phyloP scores from a whole-genome alignment of 2,888 invertebrate genomes.

The Diogma glabrata region DNA sequence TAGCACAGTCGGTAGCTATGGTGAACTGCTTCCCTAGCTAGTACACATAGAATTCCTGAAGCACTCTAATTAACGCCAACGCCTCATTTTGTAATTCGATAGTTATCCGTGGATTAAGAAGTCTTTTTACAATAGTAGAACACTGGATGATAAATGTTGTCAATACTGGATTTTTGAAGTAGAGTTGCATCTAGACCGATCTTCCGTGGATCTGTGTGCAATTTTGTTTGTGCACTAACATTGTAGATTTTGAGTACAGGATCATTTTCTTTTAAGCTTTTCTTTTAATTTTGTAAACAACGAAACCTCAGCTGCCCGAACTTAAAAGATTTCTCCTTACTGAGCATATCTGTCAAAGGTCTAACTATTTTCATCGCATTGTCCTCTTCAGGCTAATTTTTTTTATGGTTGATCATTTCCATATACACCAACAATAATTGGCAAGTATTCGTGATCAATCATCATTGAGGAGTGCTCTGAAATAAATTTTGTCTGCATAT shows the following conservation, averaged over 20 bases:
- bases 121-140: not conserved
- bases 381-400: not conserved
- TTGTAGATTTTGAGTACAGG: not conserved
- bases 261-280: too few relatives aligned
- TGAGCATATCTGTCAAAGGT: too few relatives aligned
- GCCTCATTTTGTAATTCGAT: not conserved
- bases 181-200: not conserved
- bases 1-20: not conserved
- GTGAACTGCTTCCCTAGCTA: not conserved
- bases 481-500: not conserved
- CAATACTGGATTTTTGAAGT: not conserved
- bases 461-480: not conserved
- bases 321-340: too few relatives aligned
- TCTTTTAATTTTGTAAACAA: too few relatives aligned
- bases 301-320: too few relatives aligned
- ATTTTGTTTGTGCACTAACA: not conserved
- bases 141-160: not conserved
- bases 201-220: not conserved
- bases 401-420: not conserved
- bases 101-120: not conserved
- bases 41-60: not conserved
- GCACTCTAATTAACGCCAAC: not conserved
- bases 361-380: conserved; percentile 22
- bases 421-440: not conserved
- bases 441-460: not conserved